A percentile compares a stretch with the other conserved stretches of the same genome.
Conservation (phyloP, 2,888 invertebrate genomes). For the Hirtodrosophila alboralis region DNA sequence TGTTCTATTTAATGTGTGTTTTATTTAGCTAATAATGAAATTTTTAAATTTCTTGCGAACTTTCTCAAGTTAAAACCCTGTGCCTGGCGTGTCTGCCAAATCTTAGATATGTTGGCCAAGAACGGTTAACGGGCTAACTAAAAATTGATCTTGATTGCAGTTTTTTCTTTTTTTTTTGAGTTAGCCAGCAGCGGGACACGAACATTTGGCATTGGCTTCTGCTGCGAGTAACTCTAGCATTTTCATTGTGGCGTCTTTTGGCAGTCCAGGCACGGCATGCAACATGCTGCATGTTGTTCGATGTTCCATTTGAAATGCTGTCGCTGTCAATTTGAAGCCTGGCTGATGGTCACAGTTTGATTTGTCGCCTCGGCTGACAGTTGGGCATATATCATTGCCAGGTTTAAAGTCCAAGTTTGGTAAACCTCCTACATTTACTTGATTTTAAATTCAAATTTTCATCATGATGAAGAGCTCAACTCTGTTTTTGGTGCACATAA, state of each 20-base stretch:
- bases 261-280: slow-evolving; percentile 66
- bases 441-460: slow-evolving; percentile 74
- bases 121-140: slow-evolving; percentile 64
- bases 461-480: slow-evolving; percentile 69
- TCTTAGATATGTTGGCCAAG: slow-evolving; percentile 65
- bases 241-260: slow-evolving; percentile 37
- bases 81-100: slow-evolving; percentile 67
- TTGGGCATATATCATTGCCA: slow-evolving; percentile 57
- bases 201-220: slow-evolving; percentile 37
- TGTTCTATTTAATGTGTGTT: too few species aligned
- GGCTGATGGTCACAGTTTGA: slow-evolving; percentile 64
- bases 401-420: slow-evolving; percentile 4
- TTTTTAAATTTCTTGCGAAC: too few species aligned
- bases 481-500: slow-evolving; percentile 51
- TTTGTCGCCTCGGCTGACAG: slow-evolving; percentile 72
- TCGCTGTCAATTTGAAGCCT: slow-evolving; percentile 61
- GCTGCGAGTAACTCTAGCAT: too few species aligned
- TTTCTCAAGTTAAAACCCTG: slow-evolving; percentile 19
- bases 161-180: too few species aligned
- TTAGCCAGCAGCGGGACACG: slow-evolving; percentile 62
- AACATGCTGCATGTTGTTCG: slow-evolving; percentile 12
- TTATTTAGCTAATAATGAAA: too few species aligned
- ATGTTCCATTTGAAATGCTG: slow-evolving; percentile 66
- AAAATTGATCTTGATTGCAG: slow-evolving; percentile 63
- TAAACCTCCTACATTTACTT: slow-evolving; percentile 39